These are phyloP conservation scores for Noctua comes DNA, from an alignment of 2,888 invertebrate genomes.

Conservation along the genomic window DNA sequence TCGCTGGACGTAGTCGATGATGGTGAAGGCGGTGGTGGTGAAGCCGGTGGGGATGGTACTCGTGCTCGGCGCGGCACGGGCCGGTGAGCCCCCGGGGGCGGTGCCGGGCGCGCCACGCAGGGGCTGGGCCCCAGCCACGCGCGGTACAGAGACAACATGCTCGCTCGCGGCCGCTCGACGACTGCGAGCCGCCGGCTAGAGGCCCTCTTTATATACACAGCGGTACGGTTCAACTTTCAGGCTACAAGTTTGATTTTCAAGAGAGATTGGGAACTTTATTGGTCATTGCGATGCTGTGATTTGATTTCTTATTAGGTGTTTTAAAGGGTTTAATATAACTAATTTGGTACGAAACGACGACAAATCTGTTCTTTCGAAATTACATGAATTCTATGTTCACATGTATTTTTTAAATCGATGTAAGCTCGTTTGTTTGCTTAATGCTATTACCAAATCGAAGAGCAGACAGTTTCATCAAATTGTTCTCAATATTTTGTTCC, in stretches of 20 bases:
- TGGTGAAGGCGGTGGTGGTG: constrained; percentile 83
- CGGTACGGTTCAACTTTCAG: constrained; percentile 47
- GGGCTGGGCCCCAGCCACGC: constrained; percentile 89
- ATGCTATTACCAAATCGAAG: neutral
- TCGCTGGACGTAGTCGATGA: constrained; percentile 86
- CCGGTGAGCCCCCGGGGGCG: constrained; percentile 87
- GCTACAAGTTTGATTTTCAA: constrained; percentile 41
- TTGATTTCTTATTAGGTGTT: neutral
- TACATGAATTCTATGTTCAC: neutral
- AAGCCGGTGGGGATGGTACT: constrained; percentile 79
- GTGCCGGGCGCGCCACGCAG: constrained; percentile 85
- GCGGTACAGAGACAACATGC: constrained; percentile 89
- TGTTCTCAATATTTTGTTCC: neutral
- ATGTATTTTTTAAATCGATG: neutral
- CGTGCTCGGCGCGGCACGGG: constrained; percentile 84
- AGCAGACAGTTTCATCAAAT: neutral
- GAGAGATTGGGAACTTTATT: constrained; percentile 1
- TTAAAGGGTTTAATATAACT: neutral
- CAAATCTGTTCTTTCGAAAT: neutral
- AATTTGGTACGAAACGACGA: too few relatives aligned
- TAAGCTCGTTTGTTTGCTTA: too few relatives aligned
- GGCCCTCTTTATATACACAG: constrained; percentile 73
- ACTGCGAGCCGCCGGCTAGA: constrained; percentile 71
- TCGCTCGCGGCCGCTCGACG: constrained; percentile 68
- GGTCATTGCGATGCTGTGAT: constrained; percentile 9